These are phyloP conservation scores for Myripristis jacobus DNA, from an alignment of 2,797 vertebrate species.

Conservation along the genomic window DNA sequence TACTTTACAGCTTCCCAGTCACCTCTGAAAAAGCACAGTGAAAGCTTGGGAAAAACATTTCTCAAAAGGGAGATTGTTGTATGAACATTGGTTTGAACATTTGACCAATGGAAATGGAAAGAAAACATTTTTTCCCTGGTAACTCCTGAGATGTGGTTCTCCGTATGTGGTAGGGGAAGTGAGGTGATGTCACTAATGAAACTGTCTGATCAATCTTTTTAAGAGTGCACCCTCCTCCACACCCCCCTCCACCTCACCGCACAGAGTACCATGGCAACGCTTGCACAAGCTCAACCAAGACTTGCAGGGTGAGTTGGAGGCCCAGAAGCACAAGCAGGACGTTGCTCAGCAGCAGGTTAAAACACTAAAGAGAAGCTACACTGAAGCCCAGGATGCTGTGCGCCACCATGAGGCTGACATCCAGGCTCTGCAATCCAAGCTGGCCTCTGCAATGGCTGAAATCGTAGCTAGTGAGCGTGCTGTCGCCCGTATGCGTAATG, in stretches of 20 bases:
- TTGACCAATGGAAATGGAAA: slow-evolving; percentile 8
- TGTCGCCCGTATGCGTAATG: slow-evolving; percentile 90
- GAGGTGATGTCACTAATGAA: slow-evolving; percentile 90
- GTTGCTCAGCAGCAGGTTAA: slow-evolving; percentile 91
- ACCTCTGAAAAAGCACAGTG: slow-evolving; percentile 85
- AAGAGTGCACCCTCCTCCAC: slow-evolving; percentile 87
- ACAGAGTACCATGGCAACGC: slow-evolving; percentile 90
- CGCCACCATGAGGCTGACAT: slow-evolving; percentile 92
- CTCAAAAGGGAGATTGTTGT: slow-evolving; percentile 32
- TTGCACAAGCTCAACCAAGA: slow-evolving; percentile 94
- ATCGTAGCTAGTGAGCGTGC: slow-evolving; percentile 92
- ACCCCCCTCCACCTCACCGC: slow-evolving; percentile 85
- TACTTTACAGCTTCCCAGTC: slow-evolving; percentile 43
- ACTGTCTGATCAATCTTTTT: slow-evolving; percentile 95
- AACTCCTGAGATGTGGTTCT: slow-evolving; percentile 94
- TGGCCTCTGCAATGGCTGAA: slow-evolving; percentile 89
- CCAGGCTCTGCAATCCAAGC: slow-evolving; percentile 89
- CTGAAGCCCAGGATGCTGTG: slow-evolving; percentile 91
- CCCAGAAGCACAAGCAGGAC: slow-evolving; percentile 92
- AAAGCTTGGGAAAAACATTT: slow-evolving; percentile 65
- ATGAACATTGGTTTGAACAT: background rate
- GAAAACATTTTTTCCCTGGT: slow-evolving; percentile 61
- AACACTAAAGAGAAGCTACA: slow-evolving; percentile 91
- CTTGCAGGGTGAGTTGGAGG: slow-evolving; percentile 91
- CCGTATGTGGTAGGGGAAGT: slow-evolving; percentile 76